Percentiles rank a stretch among this genome's conserved stretches.
These are phyloP conservation scores for Tetranychus piercei DNA, from an alignment of 2,888 invertebrate species.

Conservation along the genomic window DNA sequence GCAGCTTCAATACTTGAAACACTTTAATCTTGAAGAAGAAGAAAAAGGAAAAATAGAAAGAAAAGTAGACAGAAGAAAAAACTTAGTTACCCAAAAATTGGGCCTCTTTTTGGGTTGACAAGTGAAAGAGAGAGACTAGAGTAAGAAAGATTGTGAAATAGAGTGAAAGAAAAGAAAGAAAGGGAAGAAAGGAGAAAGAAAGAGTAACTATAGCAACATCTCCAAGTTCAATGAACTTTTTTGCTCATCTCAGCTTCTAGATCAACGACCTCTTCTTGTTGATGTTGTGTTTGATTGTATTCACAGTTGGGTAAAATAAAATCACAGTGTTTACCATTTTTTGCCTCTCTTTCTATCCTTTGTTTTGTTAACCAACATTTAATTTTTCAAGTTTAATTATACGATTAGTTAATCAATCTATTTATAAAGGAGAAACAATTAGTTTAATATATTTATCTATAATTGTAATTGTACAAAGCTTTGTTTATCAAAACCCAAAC, in stretches of 20 bases:
- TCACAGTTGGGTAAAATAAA: not conserved
- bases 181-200: not conserved
- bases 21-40: not conserved
- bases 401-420: not conserved
- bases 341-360: constrained; percentile 2
- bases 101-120: not conserved
- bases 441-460: not conserved
- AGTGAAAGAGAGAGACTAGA: not conserved
- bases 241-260: not conserved
- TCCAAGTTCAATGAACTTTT: not conserved
- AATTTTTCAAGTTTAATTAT: not conserved
- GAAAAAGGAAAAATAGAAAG: not conserved
- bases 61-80: not conserved
- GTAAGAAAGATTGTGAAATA: not conserved
- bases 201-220: not conserved
- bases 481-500: not conserved
- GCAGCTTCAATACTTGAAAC: not conserved
- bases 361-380: not conserved
- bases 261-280: not conserved
- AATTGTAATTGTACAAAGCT: too few relatives aligned
- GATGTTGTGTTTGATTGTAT: not conserved
- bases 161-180: not conserved
- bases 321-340: not conserved
- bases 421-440: not conserved
- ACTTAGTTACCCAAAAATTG: not conserved